These are phyloP conservation scores for Drosophila micromelanica DNA, from an alignment of 1,140 invertebrate genomes.

Conservation along the genomic window DNA sequence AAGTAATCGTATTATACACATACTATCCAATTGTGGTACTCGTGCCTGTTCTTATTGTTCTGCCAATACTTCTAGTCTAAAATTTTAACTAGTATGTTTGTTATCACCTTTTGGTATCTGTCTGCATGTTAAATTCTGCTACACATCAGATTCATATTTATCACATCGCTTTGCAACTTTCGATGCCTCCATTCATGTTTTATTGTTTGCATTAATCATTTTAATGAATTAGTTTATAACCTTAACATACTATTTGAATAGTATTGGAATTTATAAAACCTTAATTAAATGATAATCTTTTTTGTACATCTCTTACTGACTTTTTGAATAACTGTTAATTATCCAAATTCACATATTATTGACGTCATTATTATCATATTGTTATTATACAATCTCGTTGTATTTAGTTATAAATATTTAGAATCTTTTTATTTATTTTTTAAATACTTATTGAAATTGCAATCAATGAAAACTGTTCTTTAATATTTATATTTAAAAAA, in stretches of 20 bases:
- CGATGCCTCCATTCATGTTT: constrained; percentile 14
- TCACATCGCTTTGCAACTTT: constrained; percentile 10
- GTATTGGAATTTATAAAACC: constrained; percentile 24
- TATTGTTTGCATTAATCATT: constrained; percentile 34
- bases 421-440: constrained; percentile 21
- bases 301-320: neutral
- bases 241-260: constrained; percentile 20
- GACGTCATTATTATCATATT: constrained; percentile 27
- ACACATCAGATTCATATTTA: neutral
- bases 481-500: neutral
- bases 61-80: constrained; percentile 35
- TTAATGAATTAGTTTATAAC: constrained; percentile 42
- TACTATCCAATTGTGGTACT: constrained; percentile 32
- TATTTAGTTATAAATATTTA: constrained; percentile 14
- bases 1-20: constrained; percentile 30
- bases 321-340: constrained; percentile 9
- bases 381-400: constrained; percentile 4
- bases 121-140: constrained; percentile 42
- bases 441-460: constrained; percentile 13
- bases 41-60: constrained; percentile 27
- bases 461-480: constrained; percentile 32
- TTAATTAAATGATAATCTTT: constrained; percentile 24
- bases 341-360: constrained; percentile 18
- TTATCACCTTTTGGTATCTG: constrained; percentile 33
- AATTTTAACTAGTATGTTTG: constrained; percentile 28